Percentiles rank a stretch among this genome's conserved stretches.
Evolutionary conservation across 2,797 vertebrate genomes (phyloP).

Genomic region (Emydoidea blandingii): DNA sequence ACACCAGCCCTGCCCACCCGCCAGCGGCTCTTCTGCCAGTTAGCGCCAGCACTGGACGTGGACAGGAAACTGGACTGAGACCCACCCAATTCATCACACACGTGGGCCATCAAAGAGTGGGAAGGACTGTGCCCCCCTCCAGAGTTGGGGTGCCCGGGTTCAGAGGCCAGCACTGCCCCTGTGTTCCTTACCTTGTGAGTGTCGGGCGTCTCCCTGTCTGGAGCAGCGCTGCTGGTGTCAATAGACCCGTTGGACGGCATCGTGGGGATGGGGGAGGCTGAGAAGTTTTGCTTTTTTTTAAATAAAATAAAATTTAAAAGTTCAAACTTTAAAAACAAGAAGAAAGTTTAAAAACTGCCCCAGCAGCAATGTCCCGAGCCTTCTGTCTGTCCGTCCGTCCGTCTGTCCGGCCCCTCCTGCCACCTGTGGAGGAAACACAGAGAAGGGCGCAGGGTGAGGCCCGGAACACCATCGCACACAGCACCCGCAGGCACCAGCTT

Average conservation of each 20-base stretch:
- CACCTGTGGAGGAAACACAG: conserved; percentile 75
- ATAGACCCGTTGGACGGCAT: conserved; percentile 87
- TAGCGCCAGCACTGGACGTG: background rate
- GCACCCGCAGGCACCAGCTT: background rate
- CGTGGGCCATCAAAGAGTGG: background rate
- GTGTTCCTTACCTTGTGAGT: conserved; percentile 33
- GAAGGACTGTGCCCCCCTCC: background rate
- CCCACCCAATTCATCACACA: background rate
- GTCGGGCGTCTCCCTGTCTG: conserved; percentile 14
- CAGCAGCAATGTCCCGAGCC: background rate
- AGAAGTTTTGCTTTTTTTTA: background rate
- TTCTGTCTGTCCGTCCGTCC: background rate
- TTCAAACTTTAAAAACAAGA: conserved; percentile 32
- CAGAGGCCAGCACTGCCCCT: background rate
- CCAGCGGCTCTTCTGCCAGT: background rate
- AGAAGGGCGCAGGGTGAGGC: background rate
- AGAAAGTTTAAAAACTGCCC: background rate
- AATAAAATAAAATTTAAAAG: background rate
- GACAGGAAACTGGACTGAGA: background rate
- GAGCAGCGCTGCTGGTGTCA: conserved; percentile 61
- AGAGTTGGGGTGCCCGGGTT: background rate
- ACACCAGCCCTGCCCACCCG: no score
- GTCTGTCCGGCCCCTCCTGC: conserved; percentile 37
- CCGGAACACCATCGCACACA: background rate
- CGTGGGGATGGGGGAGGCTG: conserved; percentile 40